A percentile compares a stretch with the other conserved stretches of the same genome.
phyloP scores from a whole-genome alignment of 2,113 vertebrate species.

The Gobius niger region DNA sequence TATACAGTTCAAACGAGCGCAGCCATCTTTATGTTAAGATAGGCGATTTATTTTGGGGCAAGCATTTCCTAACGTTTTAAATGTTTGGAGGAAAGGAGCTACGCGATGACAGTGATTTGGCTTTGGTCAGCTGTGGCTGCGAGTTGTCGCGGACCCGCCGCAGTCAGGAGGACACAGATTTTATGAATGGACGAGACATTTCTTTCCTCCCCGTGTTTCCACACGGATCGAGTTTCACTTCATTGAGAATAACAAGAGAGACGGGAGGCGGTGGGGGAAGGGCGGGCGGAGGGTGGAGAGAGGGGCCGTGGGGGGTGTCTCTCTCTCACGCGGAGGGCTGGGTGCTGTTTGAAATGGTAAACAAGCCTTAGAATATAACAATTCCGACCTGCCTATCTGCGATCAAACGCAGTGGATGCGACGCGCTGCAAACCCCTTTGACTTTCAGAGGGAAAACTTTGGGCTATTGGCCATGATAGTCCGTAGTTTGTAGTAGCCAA shows the following conservation, averaged over 20 bases:
- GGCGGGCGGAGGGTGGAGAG: conserved; percentile 20
- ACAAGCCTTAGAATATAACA: neutral
- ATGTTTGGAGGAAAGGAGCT: neutral
- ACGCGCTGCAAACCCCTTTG: neutral
- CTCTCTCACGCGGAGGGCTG: neutral
- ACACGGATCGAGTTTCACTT: conserved; percentile 77
- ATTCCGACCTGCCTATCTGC: neutral
- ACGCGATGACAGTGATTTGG: neutral
- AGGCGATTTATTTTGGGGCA: conserved; percentile 62
- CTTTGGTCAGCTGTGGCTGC: conserved; percentile 30
- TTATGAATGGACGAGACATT: conserved; percentile 74
- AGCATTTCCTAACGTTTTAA: conserved; percentile 55
- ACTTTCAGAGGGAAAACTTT: neutral
- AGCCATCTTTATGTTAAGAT: conserved; percentile 73
- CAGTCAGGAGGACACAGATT: conserved; percentile 40
- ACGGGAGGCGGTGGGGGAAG: conserved; percentile 28
- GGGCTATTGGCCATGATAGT: no score
- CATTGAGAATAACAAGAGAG: conserved; percentile 81
- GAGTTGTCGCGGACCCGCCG: conserved; percentile 20
- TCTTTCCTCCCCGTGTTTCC: conserved; percentile 45
- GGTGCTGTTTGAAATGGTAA: neutral
- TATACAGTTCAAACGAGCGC: conserved; percentile 21
- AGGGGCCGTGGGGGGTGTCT: conserved; percentile 14
- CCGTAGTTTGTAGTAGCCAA: neutral
- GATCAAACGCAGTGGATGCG: neutral